Percentiles rank a stretch among this genome's conserved stretches.
Evolutionary conservation across 1,140 invertebrate genomes (phyloP).

Genomic region (Drosophila persimilis): DNA sequence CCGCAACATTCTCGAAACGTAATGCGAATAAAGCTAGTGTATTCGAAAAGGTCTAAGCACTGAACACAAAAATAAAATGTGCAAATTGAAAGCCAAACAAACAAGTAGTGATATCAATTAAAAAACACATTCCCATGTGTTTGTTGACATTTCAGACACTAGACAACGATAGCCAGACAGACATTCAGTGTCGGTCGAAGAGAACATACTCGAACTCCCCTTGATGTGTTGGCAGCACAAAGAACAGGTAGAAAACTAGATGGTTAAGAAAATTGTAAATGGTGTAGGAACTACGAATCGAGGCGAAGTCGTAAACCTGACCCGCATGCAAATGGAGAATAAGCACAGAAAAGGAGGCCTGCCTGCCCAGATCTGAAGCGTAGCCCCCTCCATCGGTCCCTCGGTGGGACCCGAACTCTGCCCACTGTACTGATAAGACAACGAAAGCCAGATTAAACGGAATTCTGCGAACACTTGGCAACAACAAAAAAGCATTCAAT

Average conservation of each 20-base stretch:
- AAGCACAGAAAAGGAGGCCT: constrained; percentile 58
- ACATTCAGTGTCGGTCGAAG: not conserved
- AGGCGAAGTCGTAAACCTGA: constrained; percentile 19
- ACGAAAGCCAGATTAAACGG: constrained; percentile 16
- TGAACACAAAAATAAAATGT: constrained; percentile 5
- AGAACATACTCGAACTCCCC: not conserved
- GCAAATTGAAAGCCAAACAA: constrained; percentile 42
- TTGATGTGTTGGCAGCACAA: no score
- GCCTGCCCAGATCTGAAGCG: constrained; percentile 17
- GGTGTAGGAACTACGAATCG: constrained; percentile 28
- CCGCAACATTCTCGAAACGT: no score
- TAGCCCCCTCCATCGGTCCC: not conserved
- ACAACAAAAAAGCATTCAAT: constrained; percentile 33
- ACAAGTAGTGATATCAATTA: constrained; percentile 33
- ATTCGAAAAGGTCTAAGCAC: constrained; percentile 2
- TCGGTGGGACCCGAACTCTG: constrained; percentile 24
- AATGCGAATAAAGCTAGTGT: constrained; percentile 6
- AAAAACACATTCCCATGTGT: constrained; percentile 22
- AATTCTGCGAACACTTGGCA: constrained; percentile 35
- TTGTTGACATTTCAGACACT: constrained; percentile 16
- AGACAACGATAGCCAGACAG: not conserved
- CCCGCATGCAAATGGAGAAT: constrained; percentile 22
- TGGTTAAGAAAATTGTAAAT: constrained; percentile 21
- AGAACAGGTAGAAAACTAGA: no score
- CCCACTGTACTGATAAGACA: constrained; percentile 45